These are phyloP conservation scores for Calidris pugnax DNA, from an alignment of 2,113 vertebrate species.

Conservation along the genomic window DNA sequence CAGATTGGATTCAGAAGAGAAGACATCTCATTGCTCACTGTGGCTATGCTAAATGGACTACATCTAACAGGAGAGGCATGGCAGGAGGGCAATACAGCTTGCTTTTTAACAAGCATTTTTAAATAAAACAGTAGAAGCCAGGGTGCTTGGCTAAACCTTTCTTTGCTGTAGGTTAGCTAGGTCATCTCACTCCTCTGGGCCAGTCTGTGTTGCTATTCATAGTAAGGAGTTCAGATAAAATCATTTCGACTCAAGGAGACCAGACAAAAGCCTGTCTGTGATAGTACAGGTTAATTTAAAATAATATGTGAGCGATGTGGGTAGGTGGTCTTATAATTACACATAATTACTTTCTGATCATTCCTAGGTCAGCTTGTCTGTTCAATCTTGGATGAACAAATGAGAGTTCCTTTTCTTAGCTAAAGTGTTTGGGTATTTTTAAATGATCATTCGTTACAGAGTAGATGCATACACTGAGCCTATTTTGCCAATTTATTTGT, in stretches of 20 bases:
- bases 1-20: not conserved
- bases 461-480: not conserved
- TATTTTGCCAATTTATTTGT: not conserved
- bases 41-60: not conserved
- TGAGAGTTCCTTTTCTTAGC: not conserved
- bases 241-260: not conserved
- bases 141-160: not conserved
- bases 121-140: not conserved
- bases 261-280: not conserved
- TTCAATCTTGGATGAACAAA: not conserved
- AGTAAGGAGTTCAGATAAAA: not conserved
- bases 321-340: not conserved
- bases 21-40: not conserved
- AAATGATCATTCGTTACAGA: not conserved
- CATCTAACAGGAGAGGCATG: not conserved
- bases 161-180: not conserved
- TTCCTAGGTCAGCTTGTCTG: not conserved
- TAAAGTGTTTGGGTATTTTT: not conserved
- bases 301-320: not conserved
- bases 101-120: not conserved
- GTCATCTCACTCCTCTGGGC: not conserved
- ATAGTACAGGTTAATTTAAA: not conserved
- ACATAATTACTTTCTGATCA: not conserved
- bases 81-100: not conserved
- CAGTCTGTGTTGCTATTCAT: not conserved